Conservation (phyloP, 1,140 invertebrate genomes). For the Stratiolaelaps scimitus region DNA sequence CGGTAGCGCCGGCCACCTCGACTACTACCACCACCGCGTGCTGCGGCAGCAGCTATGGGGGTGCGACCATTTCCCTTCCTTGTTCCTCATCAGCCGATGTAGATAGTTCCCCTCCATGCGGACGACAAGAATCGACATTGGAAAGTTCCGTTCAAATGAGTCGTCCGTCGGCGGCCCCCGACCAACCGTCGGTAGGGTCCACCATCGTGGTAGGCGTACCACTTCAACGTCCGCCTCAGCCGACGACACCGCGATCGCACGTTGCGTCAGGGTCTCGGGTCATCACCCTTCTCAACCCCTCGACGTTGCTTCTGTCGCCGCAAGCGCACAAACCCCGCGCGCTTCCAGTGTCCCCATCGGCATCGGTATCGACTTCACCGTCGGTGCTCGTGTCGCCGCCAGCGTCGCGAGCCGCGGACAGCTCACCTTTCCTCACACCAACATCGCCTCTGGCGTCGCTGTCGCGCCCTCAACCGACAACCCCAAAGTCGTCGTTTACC, state of each 20-base stretch:
- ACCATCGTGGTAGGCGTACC: too few species aligned
- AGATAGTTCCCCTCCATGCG: too few species aligned
- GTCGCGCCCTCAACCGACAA: conserved; percentile 14
- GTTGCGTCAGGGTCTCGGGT: background rate
- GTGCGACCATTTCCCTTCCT: too few species aligned
- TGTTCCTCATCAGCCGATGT: too few species aligned
- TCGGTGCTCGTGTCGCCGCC: conserved; percentile 13
- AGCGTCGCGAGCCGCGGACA: conserved; percentile 2
- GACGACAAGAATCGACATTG: too few species aligned
- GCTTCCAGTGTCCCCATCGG: conserved; percentile 9
- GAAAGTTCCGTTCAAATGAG: too few species aligned
- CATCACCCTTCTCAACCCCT: background rate
- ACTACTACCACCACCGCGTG: too few species aligned
- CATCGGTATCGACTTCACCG: conserved; percentile 22
- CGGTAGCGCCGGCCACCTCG: too few species aligned
- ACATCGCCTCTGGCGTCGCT: conserved; percentile 14
- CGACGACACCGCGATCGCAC: background rate
- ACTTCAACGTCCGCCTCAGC: background rate
- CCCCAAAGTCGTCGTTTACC: conserved; percentile 25
- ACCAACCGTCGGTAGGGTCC: too few species aligned
- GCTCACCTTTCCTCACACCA: conserved; percentile 12
- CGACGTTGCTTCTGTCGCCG: conserved; percentile 8
- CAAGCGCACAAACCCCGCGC: conserved; percentile 16
- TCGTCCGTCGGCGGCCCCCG: too few species aligned
- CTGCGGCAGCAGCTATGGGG: too few species aligned